A percentile compares a stretch with the other conserved stretches of the same genome.
Conservation (phyloP, 2,113 vertebrate species). For the Colistium nudipinnis region DNA sequence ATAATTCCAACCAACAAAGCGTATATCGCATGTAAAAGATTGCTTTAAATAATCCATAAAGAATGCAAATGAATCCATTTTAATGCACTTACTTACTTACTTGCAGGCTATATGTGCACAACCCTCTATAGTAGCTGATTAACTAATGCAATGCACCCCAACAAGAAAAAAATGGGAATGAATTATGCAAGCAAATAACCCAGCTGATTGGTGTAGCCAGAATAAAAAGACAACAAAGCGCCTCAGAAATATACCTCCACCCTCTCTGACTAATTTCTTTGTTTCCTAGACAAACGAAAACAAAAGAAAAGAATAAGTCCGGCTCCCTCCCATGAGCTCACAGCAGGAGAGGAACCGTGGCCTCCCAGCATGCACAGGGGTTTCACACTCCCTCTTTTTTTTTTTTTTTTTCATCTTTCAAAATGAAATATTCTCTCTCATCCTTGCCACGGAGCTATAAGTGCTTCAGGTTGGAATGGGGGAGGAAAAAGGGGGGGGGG, state of each 20-base stretch:
- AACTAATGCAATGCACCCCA: conserved; percentile 5
- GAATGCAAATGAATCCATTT: not conserved
- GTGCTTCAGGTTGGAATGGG: conserved; percentile 60
- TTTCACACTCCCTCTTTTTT: conserved; percentile 48
- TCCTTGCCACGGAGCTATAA: conserved; percentile 70
- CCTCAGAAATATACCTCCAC: conserved; percentile 14
- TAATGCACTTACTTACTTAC: not conserved
- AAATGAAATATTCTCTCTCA: conserved; percentile 81
- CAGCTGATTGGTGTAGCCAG: conserved; percentile 50
- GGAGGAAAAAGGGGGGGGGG: not conserved
- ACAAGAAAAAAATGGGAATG: conserved; percentile 30
- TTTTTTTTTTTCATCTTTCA: conserved; percentile 56
- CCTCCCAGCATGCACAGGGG: conserved; percentile 40
- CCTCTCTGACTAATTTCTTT: conserved; percentile 48
- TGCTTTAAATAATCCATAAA: conserved; percentile 18
- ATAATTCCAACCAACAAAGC: conserved; percentile 9
- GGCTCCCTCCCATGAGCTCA: conserved; percentile 44
- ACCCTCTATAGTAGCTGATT: not conserved
- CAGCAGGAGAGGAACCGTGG: conserved; percentile 57
- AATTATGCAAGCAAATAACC: conserved; percentile 61
- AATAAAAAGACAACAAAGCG: conserved; percentile 39
- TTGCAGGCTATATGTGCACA: not conserved
- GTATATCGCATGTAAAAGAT: not conserved
- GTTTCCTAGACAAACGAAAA: conserved; percentile 58
- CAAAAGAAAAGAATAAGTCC: conserved; percentile 50